phyloP scores from a whole-genome alignment of 2,888 invertebrate species.

The Orchestes rusci region DNA sequence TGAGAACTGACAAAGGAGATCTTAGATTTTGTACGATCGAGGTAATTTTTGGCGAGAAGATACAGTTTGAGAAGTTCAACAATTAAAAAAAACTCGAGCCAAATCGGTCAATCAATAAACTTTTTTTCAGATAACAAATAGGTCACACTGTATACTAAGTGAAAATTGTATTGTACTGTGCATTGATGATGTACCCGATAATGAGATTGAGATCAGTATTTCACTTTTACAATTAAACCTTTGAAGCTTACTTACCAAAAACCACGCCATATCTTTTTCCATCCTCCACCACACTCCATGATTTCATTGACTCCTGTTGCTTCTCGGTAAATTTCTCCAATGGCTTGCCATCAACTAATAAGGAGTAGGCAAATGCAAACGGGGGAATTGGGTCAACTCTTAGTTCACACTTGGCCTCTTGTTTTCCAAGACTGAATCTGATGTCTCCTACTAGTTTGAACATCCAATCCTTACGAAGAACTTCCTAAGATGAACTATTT shows the following conservation, averaged over 20 bases:
- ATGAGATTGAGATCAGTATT: too few species aligned
- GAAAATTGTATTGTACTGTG: too few species aligned
- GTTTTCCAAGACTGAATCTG: constrained; percentile 60
- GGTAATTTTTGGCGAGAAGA: too few species aligned
- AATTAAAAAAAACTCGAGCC: too few species aligned
- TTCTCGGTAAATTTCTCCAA: constrained; percentile 74
- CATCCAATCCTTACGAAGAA: constrained; percentile 79
- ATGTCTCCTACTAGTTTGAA: constrained; percentile 86
- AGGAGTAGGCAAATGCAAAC: constrained; percentile 73
- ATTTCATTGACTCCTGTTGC: constrained; percentile 65
- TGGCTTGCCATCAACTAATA: constrained; percentile 76
- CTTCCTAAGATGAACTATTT: constrained; percentile 50
- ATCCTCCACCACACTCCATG: constrained; percentile 59
- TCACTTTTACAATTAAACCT: too few species aligned
- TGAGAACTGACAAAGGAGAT: too few species aligned
- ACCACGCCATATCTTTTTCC: constrained; percentile 59
- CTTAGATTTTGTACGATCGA: too few species aligned
- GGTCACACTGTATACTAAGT: too few species aligned
- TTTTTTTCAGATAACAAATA: too few species aligned
- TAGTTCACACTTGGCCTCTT: constrained; percentile 40
- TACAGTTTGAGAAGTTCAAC: too few species aligned
- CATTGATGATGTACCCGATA: too few species aligned
- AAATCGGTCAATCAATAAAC: too few species aligned
- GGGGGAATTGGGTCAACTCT: constrained; percentile 57
- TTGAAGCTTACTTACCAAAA: constrained; percentile 50